Conservation (phyloP, 2,797 vertebrate species). For the Antrozous pallidus region DNA sequence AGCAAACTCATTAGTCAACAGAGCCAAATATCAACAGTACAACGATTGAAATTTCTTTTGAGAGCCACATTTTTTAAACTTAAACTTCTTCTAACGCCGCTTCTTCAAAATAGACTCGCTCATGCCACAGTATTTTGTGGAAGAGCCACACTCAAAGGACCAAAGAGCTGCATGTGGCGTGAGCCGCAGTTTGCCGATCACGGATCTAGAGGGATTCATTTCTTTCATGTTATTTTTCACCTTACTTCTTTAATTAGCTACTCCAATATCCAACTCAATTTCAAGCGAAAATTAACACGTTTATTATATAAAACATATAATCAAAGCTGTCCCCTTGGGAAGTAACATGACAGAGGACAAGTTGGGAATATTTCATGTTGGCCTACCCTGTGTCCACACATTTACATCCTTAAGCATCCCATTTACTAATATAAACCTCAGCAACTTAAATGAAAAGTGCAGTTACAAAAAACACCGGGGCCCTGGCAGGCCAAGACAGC, state of each 20-base stretch:
- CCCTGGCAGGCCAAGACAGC: not conserved
- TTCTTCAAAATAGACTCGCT: too few species aligned
- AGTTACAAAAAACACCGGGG: not conserved
- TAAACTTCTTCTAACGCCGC: too few species aligned
- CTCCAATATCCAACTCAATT: not conserved
- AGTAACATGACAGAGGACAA: not conserved
- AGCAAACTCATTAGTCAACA: too few species aligned
- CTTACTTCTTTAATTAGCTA: not conserved
- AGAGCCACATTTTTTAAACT: too few species aligned
- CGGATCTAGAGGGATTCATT: not conserved
- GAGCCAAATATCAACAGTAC: too few species aligned
- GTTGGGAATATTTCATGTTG: not conserved
- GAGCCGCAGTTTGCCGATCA: too few species aligned
- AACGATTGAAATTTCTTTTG: too few species aligned
- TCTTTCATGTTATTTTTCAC: not conserved
- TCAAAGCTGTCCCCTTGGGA: not conserved
- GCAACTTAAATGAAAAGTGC: not conserved
- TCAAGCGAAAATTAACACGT: conserved; percentile 7
- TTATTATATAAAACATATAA: not conserved
- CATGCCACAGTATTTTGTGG: too few species aligned
- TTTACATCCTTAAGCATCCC: not conserved
- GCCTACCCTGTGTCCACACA: not conserved
- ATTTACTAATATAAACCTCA: not conserved
- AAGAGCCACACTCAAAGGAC: too few species aligned
- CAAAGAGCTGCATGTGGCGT: too few species aligned